Evolutionary conservation across 2,113 vertebrate species (phyloP).

Genomic region (Hippocampus abdominalis): DNA sequence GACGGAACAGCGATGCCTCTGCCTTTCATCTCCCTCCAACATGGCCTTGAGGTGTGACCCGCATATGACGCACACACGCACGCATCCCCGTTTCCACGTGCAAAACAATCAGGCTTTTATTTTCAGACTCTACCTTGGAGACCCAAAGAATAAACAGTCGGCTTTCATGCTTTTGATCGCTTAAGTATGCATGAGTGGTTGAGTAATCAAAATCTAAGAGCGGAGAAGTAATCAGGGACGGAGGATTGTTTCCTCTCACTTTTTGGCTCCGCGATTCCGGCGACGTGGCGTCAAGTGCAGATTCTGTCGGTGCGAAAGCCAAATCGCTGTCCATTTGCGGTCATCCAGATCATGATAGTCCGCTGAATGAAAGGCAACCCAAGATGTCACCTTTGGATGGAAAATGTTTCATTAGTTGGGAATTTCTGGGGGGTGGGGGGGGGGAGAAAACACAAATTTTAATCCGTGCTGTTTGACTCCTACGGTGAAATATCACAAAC

Average conservation of each 20-base stretch:
- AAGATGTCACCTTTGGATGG: neutral
- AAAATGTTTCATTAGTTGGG: neutral
- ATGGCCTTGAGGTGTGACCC: constrained; percentile 56
- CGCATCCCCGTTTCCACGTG: constrained; percentile 5
- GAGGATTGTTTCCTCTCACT: constrained; percentile 57
- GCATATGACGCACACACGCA: constrained; percentile 30
- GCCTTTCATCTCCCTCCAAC: constrained; percentile 56
- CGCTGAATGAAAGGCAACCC: neutral
- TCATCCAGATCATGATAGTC: neutral
- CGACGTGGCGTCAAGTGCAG: constrained; percentile 44
- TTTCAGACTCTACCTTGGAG: constrained; percentile 31
- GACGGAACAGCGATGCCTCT: constrained; percentile 20
- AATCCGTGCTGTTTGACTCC: neutral
- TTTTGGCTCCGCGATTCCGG: constrained; percentile 40
- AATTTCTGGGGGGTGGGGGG: neutral
- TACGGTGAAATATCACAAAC: neutral
- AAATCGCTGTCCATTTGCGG: neutral
- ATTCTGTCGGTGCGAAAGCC: constrained; percentile 15
- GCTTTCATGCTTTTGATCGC: constrained; percentile 16
- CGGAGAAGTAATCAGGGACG: constrained; percentile 42
- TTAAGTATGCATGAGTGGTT: constrained; percentile 52
- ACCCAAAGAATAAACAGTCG: constrained; percentile 39
- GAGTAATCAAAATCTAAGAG: constrained; percentile 31
- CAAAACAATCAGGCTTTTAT: constrained; percentile 43
- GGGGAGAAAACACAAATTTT: too few relatives aligned